Conservation (phyloP, 2,888 invertebrate genomes). For the Drosophila robusta region DNA sequence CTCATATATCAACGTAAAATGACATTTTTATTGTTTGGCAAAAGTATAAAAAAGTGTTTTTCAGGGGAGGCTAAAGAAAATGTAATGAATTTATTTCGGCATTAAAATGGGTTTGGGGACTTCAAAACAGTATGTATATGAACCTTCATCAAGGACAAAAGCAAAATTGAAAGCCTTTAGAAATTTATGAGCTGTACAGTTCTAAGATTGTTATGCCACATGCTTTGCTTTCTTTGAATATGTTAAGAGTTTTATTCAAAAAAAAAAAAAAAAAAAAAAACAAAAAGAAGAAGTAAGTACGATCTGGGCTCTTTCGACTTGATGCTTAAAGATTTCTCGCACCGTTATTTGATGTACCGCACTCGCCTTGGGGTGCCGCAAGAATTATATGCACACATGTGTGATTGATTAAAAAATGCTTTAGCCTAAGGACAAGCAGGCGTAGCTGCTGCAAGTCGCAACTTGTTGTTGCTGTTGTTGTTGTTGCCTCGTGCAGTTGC, state of each 20-base stretch:
- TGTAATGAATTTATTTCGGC: slow-evolving; percentile 65
- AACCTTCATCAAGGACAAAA: slow-evolving; percentile 43
- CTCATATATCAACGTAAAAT: slow-evolving; percentile 73
- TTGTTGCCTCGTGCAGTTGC: slow-evolving; percentile 45
- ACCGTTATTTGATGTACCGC: slow-evolving; percentile 31
- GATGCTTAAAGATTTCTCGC: not conserved
- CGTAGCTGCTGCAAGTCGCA: slow-evolving; percentile 13
- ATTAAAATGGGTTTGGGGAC: slow-evolving; percentile 35
- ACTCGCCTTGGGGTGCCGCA: slow-evolving; percentile 18
- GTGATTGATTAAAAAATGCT: slow-evolving; percentile 72
- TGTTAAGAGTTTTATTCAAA: not conserved
- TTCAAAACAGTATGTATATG: not conserved
- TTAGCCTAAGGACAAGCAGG: slow-evolving; percentile 20
- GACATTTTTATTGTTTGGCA: slow-evolving; percentile 75
- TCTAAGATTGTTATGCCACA: not conserved
- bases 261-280: no score
- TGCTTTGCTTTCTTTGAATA: slow-evolving; percentile 4
- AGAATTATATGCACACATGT: slow-evolving; percentile 46
- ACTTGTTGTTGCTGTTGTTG: slow-evolving; percentile 35
- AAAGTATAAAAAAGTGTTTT: slow-evolving; percentile 29
- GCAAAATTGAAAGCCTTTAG: slow-evolving; percentile 30
- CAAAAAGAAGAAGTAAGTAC: no score
- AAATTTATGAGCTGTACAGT: slow-evolving; percentile 44
- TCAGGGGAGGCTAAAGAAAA: slow-evolving; percentile 33
- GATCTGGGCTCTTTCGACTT: not conserved